Conservation (phyloP, 2,113 vertebrate species). For the Connochaetes taurinus region DNA sequence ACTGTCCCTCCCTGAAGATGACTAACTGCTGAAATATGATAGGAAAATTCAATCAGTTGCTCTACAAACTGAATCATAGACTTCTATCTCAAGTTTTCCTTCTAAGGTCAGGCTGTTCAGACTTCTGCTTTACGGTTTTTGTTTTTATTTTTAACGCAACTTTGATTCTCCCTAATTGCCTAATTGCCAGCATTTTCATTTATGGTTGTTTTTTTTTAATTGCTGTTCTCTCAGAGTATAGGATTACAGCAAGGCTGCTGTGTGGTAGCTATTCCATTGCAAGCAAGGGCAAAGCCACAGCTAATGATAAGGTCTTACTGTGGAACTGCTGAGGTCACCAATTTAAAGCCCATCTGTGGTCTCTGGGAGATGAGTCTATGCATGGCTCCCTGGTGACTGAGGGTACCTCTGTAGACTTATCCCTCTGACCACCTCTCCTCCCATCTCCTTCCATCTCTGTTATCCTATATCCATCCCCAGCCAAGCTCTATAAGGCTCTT, state of each 20-base stretch:
- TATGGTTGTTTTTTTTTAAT: background rate
- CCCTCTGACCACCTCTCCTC: background rate
- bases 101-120: background rate
- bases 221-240: conserved; percentile 21
- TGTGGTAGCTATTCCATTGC: background rate
- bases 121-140: background rate
- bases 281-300: background rate
- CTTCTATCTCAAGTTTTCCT: background rate
- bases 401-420: background rate
- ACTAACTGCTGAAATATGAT: background rate
- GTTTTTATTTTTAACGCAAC: background rate
- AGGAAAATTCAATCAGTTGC: conserved; percentile 18
- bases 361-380: background rate
- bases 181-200: background rate
- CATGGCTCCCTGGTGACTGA: background rate
- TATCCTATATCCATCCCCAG: background rate
- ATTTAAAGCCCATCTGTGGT: conserved; percentile 15
- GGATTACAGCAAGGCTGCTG: background rate
- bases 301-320: conserved; percentile 38
- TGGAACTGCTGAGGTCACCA: conserved; percentile 38
- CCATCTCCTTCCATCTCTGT: background rate
- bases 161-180: conserved; percentile 12
- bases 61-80: background rate
- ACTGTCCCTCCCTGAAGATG: background rate
- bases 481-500: background rate